Percentiles rank a stretch among this genome's conserved stretches.
These are phyloP conservation scores for Macaca nemestrina DNA, from an alignment of 2,113 vertebrate genomes.

Conservation along the genomic window DNA sequence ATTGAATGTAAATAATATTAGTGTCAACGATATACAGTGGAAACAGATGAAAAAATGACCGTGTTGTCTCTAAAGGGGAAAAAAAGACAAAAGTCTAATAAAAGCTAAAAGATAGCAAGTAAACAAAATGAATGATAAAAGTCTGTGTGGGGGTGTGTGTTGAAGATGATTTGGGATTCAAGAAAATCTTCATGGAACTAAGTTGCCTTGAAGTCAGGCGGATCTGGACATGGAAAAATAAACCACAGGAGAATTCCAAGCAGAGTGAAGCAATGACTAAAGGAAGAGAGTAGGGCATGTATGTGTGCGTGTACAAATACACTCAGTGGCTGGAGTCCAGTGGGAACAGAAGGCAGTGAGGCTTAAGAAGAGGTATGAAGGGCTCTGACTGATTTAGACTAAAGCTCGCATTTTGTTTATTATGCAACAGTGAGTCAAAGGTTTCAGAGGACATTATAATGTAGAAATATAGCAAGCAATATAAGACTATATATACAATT, in stretches of 20 bases:
- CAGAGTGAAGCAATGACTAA: background rate
- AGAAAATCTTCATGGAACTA: background rate
- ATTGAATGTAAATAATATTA: background rate
- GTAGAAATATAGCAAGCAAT: background rate
- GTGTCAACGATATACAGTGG: background rate
- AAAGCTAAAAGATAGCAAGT: background rate
- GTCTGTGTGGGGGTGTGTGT: background rate
- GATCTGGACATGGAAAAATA: background rate
- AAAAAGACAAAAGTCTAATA: background rate
- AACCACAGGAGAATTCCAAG: background rate
- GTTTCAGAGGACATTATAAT: conserved; percentile 13
- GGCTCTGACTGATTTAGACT: background rate
- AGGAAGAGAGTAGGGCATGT: background rate
- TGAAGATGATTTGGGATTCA: background rate
- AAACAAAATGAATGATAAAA: background rate
- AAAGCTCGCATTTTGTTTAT: background rate
- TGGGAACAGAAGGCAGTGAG: background rate
- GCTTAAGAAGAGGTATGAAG: background rate
- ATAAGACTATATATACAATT: background rate
- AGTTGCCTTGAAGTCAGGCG: background rate
- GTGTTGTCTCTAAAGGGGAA: background rate
- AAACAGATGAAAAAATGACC: background rate
- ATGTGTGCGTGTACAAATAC: background rate
- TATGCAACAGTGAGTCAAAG: background rate
- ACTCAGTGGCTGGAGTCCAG: background rate